Conservation (phyloP, 1,140 invertebrate species). For the Panagrolaimus sp. region DNA sequence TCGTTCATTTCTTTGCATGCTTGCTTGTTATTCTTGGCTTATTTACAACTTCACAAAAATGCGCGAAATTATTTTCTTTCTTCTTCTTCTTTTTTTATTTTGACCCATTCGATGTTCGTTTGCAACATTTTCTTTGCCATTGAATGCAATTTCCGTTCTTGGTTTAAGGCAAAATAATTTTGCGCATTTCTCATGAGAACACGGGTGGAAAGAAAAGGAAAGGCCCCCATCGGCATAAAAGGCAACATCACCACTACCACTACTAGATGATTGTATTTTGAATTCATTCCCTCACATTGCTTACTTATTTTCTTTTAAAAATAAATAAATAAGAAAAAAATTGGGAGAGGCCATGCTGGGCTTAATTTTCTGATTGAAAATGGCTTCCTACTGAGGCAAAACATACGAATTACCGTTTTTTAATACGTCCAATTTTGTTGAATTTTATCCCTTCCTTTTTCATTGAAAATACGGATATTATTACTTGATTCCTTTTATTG, state of each 20-base stretch:
- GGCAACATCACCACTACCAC: conserved; percentile 5
- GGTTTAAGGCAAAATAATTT: conserved; percentile 15
- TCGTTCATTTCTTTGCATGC: no score
- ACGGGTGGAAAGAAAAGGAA: background rate
- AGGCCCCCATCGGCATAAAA: conserved; percentile 7
- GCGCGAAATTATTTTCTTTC: no score
- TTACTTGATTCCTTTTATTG: conserved; percentile 1
- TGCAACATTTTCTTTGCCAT: background rate
- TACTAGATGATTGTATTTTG: conserved; percentile 15
- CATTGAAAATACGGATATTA: background rate
- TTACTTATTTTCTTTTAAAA: background rate
- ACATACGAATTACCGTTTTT: conserved; percentile 1
- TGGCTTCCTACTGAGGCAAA: background rate
- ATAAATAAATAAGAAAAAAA: no score
- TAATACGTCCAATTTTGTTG: conserved; percentile 8
- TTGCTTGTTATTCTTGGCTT: no score
- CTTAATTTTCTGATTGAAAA: conserved; percentile 9
- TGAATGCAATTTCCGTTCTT: conserved; percentile 14
- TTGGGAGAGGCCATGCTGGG: conserved; percentile 5
- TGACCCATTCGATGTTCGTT: no score
- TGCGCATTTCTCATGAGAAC: conserved; percentile 18
- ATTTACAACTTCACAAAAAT: no score
- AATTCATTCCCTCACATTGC: conserved; percentile 5
- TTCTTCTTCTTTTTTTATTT: no score
- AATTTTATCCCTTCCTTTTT: background rate